Evolutionary conservation across 2,888 invertebrate species (phyloP).

Genomic region (Cinara cedri): DNA sequence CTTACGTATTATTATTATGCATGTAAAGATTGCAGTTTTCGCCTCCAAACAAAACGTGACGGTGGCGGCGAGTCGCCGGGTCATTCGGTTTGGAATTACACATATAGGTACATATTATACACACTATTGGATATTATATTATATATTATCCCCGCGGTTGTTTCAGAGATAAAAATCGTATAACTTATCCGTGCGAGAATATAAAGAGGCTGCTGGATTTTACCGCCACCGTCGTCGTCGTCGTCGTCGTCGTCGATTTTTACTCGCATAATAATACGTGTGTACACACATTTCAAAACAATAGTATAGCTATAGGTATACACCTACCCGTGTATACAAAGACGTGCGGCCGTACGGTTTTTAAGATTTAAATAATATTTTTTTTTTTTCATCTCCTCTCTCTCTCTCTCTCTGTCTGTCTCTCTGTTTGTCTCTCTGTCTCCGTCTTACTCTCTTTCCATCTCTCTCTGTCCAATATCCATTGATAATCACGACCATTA

Average conservation of each 20-base stretch:
- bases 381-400: too few relatives aligned
- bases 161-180: slow-evolving; percentile 40
- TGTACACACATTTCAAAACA: slow-evolving; percentile 20
- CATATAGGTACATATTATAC: not conserved
- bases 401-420: too few relatives aligned
- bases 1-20: not conserved
- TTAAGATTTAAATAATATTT: slow-evolving; percentile 31
- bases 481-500: slow-evolving; percentile 26
- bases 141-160: not conserved
- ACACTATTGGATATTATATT: not conserved
- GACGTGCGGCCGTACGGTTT: slow-evolving; percentile 4
- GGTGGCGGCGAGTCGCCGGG: slow-evolving; percentile 29
- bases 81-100: slow-evolving; percentile 40
- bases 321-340: not conserved
- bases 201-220: slow-evolving; percentile 33
- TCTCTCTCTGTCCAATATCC: not conserved
- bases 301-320: not conserved
- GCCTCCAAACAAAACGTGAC: slow-evolving; percentile 54
- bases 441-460: too few relatives aligned
- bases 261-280: not conserved
- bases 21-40: slow-evolving; percentile 9
- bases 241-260: slow-evolving; percentile 14
- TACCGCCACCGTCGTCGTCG: slow-evolving; percentile 23
- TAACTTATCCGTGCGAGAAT: slow-evolving; percentile 30
- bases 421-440: too few relatives aligned